phyloP scores from a whole-genome alignment of 2,113 vertebrate species.

The Odobenus rosmarus region DNA sequence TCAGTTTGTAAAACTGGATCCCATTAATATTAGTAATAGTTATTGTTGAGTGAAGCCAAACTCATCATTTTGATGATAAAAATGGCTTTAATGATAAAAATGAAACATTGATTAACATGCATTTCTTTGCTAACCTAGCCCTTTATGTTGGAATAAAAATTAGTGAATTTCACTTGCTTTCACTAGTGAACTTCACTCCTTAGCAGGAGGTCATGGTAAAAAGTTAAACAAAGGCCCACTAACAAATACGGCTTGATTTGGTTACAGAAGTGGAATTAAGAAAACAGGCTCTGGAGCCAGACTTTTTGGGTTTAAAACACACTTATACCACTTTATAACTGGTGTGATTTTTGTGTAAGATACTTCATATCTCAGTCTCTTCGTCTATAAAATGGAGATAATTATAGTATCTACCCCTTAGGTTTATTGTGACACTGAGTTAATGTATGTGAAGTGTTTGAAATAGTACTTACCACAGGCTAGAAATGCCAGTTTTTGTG shows the following conservation, averaged over 20 bases:
- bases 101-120: not conserved
- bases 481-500: not conserved
- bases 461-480: not conserved
- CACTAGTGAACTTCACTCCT: constrained; percentile 1
- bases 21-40: constrained; percentile 3
- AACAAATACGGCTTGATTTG: not conserved
- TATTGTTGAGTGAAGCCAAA: not conserved
- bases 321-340: not conserved
- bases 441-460: not conserved
- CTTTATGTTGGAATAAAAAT: not conserved
- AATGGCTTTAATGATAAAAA: constrained; percentile 14
- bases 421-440: not conserved
- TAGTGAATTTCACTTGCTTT: not conserved
- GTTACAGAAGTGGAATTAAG: not conserved
- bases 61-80: constrained; percentile 19
- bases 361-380: not conserved
- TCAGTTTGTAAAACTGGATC: not conserved
- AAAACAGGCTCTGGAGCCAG: not conserved
- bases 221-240: not conserved
- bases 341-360: not conserved
- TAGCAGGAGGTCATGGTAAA: not conserved
- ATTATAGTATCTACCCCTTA: not conserved
- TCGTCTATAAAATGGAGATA: not conserved
- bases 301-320: not conserved
- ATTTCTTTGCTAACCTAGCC: not conserved